Base-by-base conservation (phyloP, 2,888 invertebrate genomes). In the Heteromyza rotundicornis region DNA sequence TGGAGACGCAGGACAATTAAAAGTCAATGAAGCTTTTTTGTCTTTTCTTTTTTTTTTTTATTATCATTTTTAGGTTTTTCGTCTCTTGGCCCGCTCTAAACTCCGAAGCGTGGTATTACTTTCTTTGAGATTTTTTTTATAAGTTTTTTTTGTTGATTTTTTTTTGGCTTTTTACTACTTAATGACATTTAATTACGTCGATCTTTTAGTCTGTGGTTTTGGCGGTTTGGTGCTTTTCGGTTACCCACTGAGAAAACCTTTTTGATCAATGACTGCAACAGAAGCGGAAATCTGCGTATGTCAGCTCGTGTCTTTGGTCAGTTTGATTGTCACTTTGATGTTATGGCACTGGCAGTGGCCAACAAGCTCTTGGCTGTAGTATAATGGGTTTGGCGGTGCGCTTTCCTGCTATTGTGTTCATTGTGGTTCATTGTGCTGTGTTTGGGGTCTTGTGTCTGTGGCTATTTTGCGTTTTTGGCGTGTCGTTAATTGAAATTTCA, bases 121-220 rank as follows among this genome's bases (percentile, higher is more conserved):
- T 2, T 53, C 1, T 23, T 24, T 22, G 3, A 51, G 14, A n/a
- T n/a, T n/a, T n/a, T n/a, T n/a, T n/a, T n/a, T n/a, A n/a, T n/a
- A n/a, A n/a, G n/a, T n/a, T n/a, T n/a, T n/a, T n/a, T n/a, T n/a
- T n/a, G n/a, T n/a, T n/a, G n/a, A n/a, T n/a, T n/a, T n/a, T n/a
- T n/a, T n/a, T n/a, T n/a, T 53, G 14, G 1, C 24, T 53, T 53
- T 32, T 24, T 17, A n/a, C 40, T 62, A 61, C 64, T 64, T 70
- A 70, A 70, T 68, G 68, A 67, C 69, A 67, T 67, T 66, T 67
- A 70, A 70, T 68, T 67, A 70, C 66, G 65, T 60, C 59, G 44
- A 35, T 14, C 5, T 12, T 19, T 35, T 3, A 17, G 1, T 14
- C 36, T 24, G 52, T 17, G 17, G 32, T 24, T 17, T 23, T 19